Evolutionary conservation across 2,888 invertebrate genomes (phyloP).

Genomic region (Copidosoma aretas): DNA sequence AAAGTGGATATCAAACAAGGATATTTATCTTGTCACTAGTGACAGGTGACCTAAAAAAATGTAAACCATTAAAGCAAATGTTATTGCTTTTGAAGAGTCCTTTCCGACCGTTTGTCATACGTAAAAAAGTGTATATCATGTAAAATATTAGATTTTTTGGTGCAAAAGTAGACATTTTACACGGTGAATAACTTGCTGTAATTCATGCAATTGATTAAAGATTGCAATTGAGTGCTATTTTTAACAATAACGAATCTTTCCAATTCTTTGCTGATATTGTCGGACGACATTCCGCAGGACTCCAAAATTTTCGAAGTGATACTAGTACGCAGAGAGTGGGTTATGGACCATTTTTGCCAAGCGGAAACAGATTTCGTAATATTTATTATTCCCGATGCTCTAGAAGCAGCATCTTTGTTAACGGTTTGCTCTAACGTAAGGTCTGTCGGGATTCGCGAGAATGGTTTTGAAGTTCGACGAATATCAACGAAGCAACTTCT

Average conservation of each 20-base stretch:
- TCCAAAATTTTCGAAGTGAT: neutral
- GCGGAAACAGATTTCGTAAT: neutral
- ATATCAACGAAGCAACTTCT: neutral
- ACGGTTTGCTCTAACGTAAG: conserved; percentile 7
- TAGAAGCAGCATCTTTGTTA: neutral
- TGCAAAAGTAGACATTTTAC: too few species aligned
- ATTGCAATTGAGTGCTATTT: too few species aligned
- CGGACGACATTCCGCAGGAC: neutral
- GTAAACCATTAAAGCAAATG: too few species aligned
- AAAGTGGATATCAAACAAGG: too few species aligned
- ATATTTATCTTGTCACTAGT: too few species aligned
- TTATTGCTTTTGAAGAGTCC: too few species aligned
- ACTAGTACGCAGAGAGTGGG: neutral
- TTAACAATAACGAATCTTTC: neutral
- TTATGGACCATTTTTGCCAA: neutral
- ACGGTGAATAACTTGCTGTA: too few species aligned
- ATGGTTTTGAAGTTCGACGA: neutral
- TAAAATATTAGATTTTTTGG: too few species aligned
- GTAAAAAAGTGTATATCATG: too few species aligned
- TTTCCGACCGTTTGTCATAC: too few species aligned
- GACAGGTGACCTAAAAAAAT: too few species aligned
- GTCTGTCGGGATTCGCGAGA: neutral
- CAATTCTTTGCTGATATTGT: neutral
- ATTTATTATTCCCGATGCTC: neutral
- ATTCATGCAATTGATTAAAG: too few species aligned